These are phyloP conservation scores for Machimus atricapillus DNA, from an alignment of 2,888 invertebrate genomes.

Conservation along the genomic window DNA sequence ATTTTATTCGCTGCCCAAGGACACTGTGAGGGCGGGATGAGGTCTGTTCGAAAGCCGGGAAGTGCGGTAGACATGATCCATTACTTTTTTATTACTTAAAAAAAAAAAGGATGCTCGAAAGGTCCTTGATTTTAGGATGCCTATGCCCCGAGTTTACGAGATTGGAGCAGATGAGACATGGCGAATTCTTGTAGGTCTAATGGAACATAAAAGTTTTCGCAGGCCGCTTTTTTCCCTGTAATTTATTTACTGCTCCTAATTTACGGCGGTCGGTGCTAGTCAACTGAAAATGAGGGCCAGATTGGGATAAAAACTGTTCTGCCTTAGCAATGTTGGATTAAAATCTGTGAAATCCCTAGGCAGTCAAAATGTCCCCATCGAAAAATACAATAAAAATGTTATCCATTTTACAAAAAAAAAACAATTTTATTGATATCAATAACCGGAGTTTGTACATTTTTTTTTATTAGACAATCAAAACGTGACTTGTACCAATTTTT, in stretches of 20 bases:
- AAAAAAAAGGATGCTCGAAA: background rate
- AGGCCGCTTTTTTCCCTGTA: background rate
- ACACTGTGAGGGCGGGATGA: background rate
- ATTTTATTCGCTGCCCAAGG: background rate
- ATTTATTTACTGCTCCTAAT: background rate
- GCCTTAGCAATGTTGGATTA: background rate
- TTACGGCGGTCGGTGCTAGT: background rate
- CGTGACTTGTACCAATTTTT: no score
- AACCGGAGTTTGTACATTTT: background rate
- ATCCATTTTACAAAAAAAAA: background rate
- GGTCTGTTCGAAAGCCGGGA: background rate
- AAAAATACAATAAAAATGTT: no score
- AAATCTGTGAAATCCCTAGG: background rate
- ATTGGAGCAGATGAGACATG: conserved; percentile 12
- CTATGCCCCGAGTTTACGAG: background rate
- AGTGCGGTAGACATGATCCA: conserved; percentile 17
- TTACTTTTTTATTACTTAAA: conserved; percentile 22
- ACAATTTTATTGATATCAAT: background rate
- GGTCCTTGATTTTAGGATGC: background rate
- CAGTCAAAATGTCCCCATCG: background rate
- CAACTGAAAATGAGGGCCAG: background rate
- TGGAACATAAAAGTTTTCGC: conserved; percentile 7
- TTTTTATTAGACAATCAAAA: background rate
- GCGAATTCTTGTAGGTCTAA: background rate
- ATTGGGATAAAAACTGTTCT: background rate